Evolutionary conservation across 2,113 vertebrate species (phyloP).

Genomic region (Cromileptes altivelis): DNA sequence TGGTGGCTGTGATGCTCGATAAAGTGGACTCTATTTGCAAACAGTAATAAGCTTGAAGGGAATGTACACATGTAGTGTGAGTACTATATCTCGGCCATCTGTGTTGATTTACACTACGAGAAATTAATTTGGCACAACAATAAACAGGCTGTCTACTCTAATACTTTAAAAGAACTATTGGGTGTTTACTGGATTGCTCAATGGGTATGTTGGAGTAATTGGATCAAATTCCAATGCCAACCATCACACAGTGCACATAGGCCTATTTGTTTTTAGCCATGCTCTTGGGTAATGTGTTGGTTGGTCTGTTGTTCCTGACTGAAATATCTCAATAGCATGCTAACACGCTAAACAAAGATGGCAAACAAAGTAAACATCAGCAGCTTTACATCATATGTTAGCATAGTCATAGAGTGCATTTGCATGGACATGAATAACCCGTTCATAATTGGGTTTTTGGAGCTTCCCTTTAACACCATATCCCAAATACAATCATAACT

Average conservation of each 20-base stretch:
- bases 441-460: too few relatives aligned
- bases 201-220: background rate
- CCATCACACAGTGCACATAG: background rate
- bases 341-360: background rate
- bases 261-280: background rate
- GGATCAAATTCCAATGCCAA: background rate
- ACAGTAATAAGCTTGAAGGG: background rate
- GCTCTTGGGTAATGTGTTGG: too few relatives aligned
- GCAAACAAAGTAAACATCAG: too few relatives aligned
- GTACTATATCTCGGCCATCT: background rate
- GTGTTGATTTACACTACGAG: background rate
- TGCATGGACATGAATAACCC: too few relatives aligned
- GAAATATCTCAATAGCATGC: background rate
- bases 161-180: background rate
- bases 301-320: background rate
- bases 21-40: conserved; percentile 7
- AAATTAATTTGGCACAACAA: background rate
- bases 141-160: background rate
- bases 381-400: too few relatives aligned
- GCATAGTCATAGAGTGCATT: background rate
- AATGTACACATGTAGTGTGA: background rate
- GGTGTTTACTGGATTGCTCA: background rate
- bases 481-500: too few relatives aligned
- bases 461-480: too few relatives aligned
- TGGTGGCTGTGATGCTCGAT: conserved; percentile 9